Conservation (phyloP, 2,888 invertebrate species). For the Phyllotreta striolata region DNA sequence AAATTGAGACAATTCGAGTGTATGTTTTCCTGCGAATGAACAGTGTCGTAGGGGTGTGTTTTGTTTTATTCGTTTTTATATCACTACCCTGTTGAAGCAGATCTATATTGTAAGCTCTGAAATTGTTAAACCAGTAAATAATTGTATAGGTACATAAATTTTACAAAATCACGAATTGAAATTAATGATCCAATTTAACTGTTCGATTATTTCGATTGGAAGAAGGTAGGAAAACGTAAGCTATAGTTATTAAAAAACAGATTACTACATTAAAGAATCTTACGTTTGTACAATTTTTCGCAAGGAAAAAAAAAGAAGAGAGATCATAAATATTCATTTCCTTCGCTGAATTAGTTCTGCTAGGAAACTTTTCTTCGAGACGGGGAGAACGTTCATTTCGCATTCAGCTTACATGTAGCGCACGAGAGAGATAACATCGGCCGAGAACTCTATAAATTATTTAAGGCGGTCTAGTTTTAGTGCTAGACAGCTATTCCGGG, state of each 20-base stretch:
- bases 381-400: conserved; percentile 16
- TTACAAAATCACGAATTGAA: too few relatives aligned
- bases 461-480: conserved; percentile 21
- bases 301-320: conserved; percentile 5
- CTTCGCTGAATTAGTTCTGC: conserved; percentile 23
- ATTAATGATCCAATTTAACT: too few relatives aligned
- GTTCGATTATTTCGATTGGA: neutral
- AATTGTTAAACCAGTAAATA: too few relatives aligned
- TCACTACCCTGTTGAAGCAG: too few relatives aligned
- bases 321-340: conserved; percentile 27
- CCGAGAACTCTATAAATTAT: conserved; percentile 22
- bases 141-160: too few relatives aligned
- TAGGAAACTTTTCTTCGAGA: conserved; percentile 21
- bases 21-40: too few relatives aligned
- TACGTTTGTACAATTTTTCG: conserved; percentile 16
- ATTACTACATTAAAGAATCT: conserved; percentile 9
- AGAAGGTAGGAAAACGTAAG: neutral
- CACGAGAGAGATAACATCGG: conserved; percentile 12
- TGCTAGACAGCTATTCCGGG: conserved; percentile 18
- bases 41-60: too few relatives aligned
- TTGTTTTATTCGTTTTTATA: too few relatives aligned
- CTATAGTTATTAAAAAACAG: neutral
- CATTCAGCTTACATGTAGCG: conserved; percentile 12
- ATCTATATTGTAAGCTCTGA: too few relatives aligned
- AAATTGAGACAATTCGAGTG: too few relatives aligned